Percentiles rank a stretch among this genome's conserved stretches.
Evolutionary conservation across 2,113 vertebrate genomes (phyloP).

Genomic region (Tricholaema leucomelas): DNA sequence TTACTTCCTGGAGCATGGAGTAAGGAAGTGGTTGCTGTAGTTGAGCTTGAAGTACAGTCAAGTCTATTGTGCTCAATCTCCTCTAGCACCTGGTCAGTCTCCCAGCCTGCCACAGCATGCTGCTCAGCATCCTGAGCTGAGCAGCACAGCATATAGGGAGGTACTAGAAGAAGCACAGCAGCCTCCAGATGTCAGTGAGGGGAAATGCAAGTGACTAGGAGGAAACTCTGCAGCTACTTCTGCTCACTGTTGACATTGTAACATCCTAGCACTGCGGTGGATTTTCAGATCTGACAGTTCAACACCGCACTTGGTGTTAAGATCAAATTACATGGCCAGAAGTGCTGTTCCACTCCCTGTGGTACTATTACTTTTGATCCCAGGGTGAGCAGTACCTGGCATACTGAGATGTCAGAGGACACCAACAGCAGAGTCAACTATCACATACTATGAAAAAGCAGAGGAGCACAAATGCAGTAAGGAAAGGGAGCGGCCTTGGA

Average conservation of each 20-base stretch:
- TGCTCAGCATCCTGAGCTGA: not conserved
- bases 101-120: not conserved
- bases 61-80: not conserved
- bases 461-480: not conserved
- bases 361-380: not conserved
- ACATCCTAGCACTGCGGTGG: accelerated
- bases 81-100: accelerated
- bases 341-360: not conserved
- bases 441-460: not conserved
- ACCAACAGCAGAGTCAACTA: not conserved
- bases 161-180: not conserved
- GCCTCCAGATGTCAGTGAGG: not conserved
- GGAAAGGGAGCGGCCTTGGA: not conserved
- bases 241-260: not conserved
- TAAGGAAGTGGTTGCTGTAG: not conserved
- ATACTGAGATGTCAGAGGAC: not conserved
- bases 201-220: not conserved
- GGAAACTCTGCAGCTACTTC: not conserved
- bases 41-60: not conserved
- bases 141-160: too few relatives aligned
- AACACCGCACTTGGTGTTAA: accelerated
- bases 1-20: not conserved
- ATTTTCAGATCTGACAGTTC: not conserved
- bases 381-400: not conserved
- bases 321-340: not conserved